phyloP scores from a whole-genome alignment of 2,888 invertebrate species.

The Gordius sp. region DNA sequence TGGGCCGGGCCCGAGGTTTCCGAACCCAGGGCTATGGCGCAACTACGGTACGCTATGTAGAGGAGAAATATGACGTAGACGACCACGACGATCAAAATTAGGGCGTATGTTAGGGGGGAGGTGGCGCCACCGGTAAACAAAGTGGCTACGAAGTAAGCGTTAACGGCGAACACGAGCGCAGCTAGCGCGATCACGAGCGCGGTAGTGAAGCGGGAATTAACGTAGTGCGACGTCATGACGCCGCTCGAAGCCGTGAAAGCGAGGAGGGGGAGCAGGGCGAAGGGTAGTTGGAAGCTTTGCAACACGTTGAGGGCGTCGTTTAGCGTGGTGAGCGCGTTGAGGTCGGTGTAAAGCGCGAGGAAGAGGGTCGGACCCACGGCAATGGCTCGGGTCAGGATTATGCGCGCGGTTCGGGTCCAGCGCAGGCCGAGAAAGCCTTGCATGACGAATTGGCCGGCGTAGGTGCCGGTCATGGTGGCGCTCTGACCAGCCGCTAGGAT shows the following conservation, averaged over 20 bases:
- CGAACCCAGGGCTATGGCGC: no score
- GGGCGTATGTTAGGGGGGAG: no score
- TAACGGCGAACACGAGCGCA: no score
- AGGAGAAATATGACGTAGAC: no score
- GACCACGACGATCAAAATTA: no score
- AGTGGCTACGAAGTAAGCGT: no score
- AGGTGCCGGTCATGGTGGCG: constrained; percentile 35
- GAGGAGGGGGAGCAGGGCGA: constrained; percentile 55
- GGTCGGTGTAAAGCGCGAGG: constrained; percentile 24
- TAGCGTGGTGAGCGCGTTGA: constrained; percentile 34
- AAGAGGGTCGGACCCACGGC: constrained; percentile 41
- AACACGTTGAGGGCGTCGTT: constrained; percentile 59
- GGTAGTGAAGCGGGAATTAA: no score
- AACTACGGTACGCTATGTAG: no score
- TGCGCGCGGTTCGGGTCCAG: constrained; percentile 62
- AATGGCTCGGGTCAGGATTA: constrained; percentile 51
- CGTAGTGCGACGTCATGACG: constrained; percentile 40
- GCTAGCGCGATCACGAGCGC: no score
- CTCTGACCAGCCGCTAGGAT: constrained; percentile 34
- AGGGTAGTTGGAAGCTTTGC: constrained; percentile 59
- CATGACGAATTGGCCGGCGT: constrained; percentile 36
- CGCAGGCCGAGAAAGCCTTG: constrained; percentile 40
- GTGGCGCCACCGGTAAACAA: no score
- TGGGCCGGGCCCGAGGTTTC: no score
- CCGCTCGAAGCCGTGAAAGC: constrained; percentile 50